phyloP scores from a whole-genome alignment of 2,888 invertebrate species.

The Drosophila mimica region DNA sequence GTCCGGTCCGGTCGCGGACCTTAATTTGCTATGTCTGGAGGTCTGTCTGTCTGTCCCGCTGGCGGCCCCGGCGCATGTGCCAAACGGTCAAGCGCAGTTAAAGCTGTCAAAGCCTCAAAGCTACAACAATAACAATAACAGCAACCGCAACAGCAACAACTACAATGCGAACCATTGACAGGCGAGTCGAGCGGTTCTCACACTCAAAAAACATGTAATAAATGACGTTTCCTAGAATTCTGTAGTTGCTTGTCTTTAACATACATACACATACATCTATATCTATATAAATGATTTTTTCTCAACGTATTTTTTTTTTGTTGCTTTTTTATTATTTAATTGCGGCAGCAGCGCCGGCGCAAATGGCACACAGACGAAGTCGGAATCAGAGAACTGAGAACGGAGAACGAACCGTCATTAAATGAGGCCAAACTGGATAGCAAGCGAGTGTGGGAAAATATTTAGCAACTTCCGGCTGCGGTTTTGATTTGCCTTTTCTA shows the following conservation, averaged over 20 bases:
- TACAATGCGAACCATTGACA: constrained; percentile 76
- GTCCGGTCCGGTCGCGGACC: constrained; percentile 64
- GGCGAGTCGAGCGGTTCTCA: constrained; percentile 71
- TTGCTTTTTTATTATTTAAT: constrained; percentile 74
- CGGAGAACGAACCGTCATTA: constrained; percentile 58
- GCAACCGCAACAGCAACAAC: constrained; percentile 24
- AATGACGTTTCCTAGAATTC: constrained; percentile 78
- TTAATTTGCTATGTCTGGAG: constrained; percentile 76
- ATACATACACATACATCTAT: constrained; percentile 7
- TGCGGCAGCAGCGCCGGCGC: constrained; percentile 77
- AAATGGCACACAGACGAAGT: constrained; percentile 52
- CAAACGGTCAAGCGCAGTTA: constrained; percentile 81
- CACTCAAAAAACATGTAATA: constrained; percentile 77
- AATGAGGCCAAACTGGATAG: constrained; percentile 73
- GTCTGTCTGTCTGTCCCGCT: constrained; percentile 36
- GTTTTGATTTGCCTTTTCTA: constrained; percentile 59
- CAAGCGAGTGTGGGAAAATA: constrained; percentile 80
- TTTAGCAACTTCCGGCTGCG: constrained; percentile 82
- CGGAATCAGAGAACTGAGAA: constrained; percentile 31
- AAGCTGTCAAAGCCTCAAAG: constrained; percentile 69
- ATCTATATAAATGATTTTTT: constrained; percentile 30
- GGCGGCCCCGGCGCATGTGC: constrained; percentile 73
- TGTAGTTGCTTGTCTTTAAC: constrained; percentile 39
- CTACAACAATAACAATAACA: constrained; percentile 40
- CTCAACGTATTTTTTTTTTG: constrained; percentile 63